Base-by-base conservation (phyloP, 2,113 vertebrate species). In the Oryzias woworae region DNA sequence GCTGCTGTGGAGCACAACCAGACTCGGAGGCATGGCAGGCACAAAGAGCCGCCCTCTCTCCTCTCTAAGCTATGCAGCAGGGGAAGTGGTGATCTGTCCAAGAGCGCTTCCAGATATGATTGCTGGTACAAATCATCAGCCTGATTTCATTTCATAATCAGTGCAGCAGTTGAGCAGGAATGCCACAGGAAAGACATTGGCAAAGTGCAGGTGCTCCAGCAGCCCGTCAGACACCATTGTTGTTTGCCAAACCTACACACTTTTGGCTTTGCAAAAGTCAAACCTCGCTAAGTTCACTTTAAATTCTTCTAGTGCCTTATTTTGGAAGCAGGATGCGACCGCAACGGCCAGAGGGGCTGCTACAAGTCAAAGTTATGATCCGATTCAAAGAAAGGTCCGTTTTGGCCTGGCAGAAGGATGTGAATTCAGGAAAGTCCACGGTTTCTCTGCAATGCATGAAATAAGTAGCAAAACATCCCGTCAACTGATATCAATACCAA, bases 131-230 rank as follows among this genome's bases (percentile, higher is more conserved):
- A 74, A 78, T 86, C 67, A 81, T 78, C 69, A 64, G 48, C 31
- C 43, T 22, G 71, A 75, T 74, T 87, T 63, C 44, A 45, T 81
- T 75, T 81, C 53, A 75, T 83, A 81, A 84, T 80, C 85, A 75
- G 52, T 23, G 13, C 60, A 46, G 56, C 73, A 77, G 73, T 69
- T 81, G 77, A 82, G 69, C 57, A 50, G 42, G n/a, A 62, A 71
- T 64, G 72, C 70, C 75, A 82, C 0, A 18, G 64, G 50, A 23
- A 69, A 47, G 60, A 56, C 63, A 51, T 85, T 78, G 76, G 62
- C 80, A 71, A 73, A 73, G 58, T 58, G 49, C 66, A 56, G 73
- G 49, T 70, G 68, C 77, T 73, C 74, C 77, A 63, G 16, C 76
- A 75, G 73, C 85, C 75, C 71, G 66, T 57, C 20, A 45, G 59